phyloP scores from a whole-genome alignment of 2,113 vertebrate genomes.

The Scolopax mira region DNA sequence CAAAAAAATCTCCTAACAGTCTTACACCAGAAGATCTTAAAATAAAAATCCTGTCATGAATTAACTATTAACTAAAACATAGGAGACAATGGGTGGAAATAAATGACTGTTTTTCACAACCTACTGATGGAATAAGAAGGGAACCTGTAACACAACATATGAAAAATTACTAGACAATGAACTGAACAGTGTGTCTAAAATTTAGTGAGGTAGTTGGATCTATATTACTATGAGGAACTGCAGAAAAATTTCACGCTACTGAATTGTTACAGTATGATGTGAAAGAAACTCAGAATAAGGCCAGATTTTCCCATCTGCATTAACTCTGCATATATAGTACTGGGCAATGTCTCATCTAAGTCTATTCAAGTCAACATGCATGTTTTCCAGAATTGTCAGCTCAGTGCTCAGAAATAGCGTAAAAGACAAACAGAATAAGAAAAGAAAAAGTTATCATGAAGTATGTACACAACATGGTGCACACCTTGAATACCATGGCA shows the following conservation, averaged over 20 bases:
- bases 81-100: background rate
- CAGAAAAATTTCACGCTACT: background rate
- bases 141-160: background rate
- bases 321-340: background rate
- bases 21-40: background rate
- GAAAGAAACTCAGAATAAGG: background rate
- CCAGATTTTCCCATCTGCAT: background rate
- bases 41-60: background rate
- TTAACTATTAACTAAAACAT: background rate
- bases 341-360: background rate
- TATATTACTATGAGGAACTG: background rate
- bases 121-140: background rate
- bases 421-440: background rate
- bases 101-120: background rate
- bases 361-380: background rate
- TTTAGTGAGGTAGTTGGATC: background rate
- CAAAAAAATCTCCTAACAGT: background rate
- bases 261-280: background rate
- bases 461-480: rapidly evolving
- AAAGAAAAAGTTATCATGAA: background rate
- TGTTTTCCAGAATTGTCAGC: background rate
- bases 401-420: background rate
- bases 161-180: background rate
- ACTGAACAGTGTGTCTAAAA: background rate
- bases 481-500: background rate